Evolutionary conservation across 64 coral and sea anemone species (phyloP), one percentile per base, ranked within the genome.

Genomic region (Pocillopora damicornis): DNA sequence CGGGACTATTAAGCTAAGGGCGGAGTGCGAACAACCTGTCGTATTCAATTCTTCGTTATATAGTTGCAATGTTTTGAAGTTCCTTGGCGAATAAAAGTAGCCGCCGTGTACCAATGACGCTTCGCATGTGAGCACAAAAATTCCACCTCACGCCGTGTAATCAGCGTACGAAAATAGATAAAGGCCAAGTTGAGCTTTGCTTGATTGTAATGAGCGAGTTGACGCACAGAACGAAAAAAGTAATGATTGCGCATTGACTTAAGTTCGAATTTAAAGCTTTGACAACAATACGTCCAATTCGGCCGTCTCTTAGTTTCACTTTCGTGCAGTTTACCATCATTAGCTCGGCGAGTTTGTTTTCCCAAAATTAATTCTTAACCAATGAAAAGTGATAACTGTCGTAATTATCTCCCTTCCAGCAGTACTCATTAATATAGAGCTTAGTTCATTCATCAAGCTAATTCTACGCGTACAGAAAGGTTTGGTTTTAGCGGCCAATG

Each of bases 271-370:
- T 59, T 17, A 74, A 26, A 69, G 73, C 69, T 65, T 83, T 86
- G 66, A 61, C 78, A 89, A 90, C 88, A 94, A 79, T 87, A 75
- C 60, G 57, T 61, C 76, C 81, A 90, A 87, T 86, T 94, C 63
- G 45, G 38, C 37, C 42, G 71, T 61, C 62, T 94, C 37, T 79
- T 76, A 37, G 67, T 72, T 94, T 83, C 38, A 80, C 76, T 86
- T 90, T 79, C 88, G 77, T 76, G 61, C 76, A 87, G 77, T 93
- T 90, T 72, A 87, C 92, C 89, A 81, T 93, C 94, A 96, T 96
- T 96, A 93, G 94, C 81, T 92, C 62, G 45, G 73, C 77, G 80
- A 93, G 94, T 96, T 93, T 96, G 90, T 90, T 93, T 89, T 76
- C 73, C 35, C 60, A 85, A 84, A 90, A 96, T 90, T 90, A 92